Evolutionary conservation across 2,888 invertebrate species (phyloP), one percentile per base, ranked within the genome.

Genomic region (Habrosyne pyritoides): DNA sequence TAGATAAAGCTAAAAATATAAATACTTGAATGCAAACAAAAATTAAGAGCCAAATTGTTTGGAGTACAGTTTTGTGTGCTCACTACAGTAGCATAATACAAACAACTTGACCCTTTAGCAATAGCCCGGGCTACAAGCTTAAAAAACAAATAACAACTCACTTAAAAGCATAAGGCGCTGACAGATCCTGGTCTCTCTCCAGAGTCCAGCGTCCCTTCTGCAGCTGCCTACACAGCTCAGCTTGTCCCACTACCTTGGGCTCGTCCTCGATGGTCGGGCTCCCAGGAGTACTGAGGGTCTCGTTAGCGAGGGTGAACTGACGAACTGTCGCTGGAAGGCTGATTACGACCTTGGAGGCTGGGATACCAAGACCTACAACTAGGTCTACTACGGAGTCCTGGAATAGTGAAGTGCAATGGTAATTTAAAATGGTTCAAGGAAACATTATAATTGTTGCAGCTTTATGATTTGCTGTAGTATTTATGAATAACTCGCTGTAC

Each of bases 371-470:
- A 21, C 96, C 96, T 0, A 93, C 93, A 7, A 95, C 94, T 54
- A 96, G 88, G 80, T 96, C 96, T 52, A 96, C 94, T 50, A 96
- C 93, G 49, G 96, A 96, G 79, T 96, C 96, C 95, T 95, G 82
- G 5, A 81, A 42, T 42, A 8, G 24, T 42, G 6, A n/a, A 5
- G 30, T 36, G 14, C 4, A 24, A 24, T 24, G 24, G 24, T 24
- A n/a, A n/a, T n/a, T n/a, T n/a, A n/a, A n/a, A 24, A 24, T 24
- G 24, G 30, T 30, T 12, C 10, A 30, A 30, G 12, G 2, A n/a
- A n/a, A n/a, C n/a, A n/a, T n/a, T n/a, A n/a, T n/a, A n/a, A n/a
- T n/a, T n/a, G n/a, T n/a, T n/a, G n/a, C n/a, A n/a, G n/a, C n/a
- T n/a, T n/a, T n/a, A n/a, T n/a, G n/a, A n/a, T n/a, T n/a, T n/a